These are phyloP conservation scores for Encarsia formosa DNA, from an alignment of 2,888 invertebrate genomes.

Conservation along the genomic window DNA sequence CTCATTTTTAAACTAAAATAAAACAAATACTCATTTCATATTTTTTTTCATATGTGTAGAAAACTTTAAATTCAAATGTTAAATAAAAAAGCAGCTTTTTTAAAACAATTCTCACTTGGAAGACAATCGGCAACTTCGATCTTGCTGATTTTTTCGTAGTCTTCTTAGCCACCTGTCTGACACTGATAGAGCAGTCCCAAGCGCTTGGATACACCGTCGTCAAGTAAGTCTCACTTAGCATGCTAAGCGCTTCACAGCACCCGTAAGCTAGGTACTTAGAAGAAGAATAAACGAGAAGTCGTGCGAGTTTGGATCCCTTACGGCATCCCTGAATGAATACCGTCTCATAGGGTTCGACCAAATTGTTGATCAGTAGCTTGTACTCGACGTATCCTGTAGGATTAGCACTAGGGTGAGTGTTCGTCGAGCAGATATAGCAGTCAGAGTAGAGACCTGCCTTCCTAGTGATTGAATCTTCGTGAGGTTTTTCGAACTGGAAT, in stretches of 20 bases:
- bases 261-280: constrained; percentile 67
- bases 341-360: constrained; percentile 54
- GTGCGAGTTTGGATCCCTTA: constrained; percentile 39
- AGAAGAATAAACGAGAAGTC: constrained; percentile 59
- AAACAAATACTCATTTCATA: too few species aligned
- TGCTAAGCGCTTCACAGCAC: constrained; percentile 65
- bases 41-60: too few species aligned
- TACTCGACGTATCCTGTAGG: constrained; percentile 29
- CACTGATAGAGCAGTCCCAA: constrained; percentile 57
- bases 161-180: constrained; percentile 13
- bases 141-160: constrained; percentile 29
- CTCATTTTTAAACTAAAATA: too few species aligned
- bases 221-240: constrained; percentile 63
- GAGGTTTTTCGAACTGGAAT: constrained; percentile 52
- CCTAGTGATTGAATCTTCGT: constrained; percentile 56
- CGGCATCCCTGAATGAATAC: constrained; percentile 35
- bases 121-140: too few species aligned
- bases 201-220: constrained; percentile 65
- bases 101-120: too few species aligned
- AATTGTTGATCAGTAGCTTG: constrained; percentile 52
- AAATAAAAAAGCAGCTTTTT: too few species aligned
- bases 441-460: constrained; percentile 52
- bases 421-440: constrained; percentile 39
- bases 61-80: too few species aligned
- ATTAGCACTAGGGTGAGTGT: constrained; percentile 26